Conservation (phyloP, 2,113 vertebrate genomes). For the Spilogale gracilis region DNA sequence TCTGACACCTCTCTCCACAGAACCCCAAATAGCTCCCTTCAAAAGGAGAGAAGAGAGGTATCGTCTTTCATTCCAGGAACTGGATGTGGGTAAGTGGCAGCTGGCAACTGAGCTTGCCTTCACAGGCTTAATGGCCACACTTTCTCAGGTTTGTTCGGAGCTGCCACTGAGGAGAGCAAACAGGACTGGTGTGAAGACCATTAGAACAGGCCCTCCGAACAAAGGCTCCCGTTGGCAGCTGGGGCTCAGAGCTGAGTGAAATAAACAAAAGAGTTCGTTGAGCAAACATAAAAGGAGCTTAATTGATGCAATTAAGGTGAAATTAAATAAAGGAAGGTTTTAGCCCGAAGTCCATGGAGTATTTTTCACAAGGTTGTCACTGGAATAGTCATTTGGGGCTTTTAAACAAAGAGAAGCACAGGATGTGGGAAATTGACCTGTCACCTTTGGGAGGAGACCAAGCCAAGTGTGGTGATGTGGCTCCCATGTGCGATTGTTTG, state of each 20-base stretch:
- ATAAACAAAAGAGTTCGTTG: conserved; percentile 81
- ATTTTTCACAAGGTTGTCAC: conserved; percentile 78
- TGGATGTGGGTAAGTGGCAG: conserved; percentile 72
- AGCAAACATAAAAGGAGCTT: conserved; percentile 79
- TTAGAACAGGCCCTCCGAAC: conserved; percentile 73
- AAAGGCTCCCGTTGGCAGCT: conserved; percentile 84
- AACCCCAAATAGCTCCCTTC: not conserved
- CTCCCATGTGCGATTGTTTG: not conserved
- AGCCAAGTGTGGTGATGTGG: not conserved
- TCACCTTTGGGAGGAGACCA: not conserved
- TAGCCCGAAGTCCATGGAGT: conserved; percentile 78
- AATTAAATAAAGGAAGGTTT: conserved; percentile 83
- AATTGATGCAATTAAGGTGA: conserved; percentile 84
- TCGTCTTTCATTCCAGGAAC: conserved; percentile 52
- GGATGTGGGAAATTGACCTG: conserved; percentile 65
- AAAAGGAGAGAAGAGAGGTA: conserved; percentile 43
- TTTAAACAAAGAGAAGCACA: conserved; percentile 73
- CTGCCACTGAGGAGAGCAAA: conserved; percentile 75
- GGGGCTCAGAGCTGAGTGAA: conserved; percentile 74
- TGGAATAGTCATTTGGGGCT: conserved; percentile 52
- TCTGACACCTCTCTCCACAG: not conserved
- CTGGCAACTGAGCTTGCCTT: conserved; percentile 73
- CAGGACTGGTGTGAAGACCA: conserved; percentile 78
- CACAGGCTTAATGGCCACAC: conserved; percentile 71
- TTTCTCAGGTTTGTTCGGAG: conserved; percentile 56